Evolutionary conservation across 2,888 invertebrate species (phyloP).

Genomic region (Phortica magna): DNA sequence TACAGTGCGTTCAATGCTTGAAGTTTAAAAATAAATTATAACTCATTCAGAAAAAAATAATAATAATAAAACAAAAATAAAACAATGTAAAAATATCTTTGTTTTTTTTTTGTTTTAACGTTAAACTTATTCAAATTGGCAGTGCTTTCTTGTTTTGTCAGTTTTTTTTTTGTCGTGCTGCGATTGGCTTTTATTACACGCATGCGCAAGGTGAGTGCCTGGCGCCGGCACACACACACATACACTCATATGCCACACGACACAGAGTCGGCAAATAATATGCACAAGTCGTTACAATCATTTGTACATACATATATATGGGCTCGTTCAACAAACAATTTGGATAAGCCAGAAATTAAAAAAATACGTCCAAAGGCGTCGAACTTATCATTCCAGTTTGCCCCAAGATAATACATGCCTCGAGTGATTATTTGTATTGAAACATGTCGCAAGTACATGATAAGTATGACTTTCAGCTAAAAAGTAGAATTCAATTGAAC

Average conservation of each 20-base stretch:
- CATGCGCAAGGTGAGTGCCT: constrained; percentile 47
- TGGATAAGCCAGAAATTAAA: background rate
- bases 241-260: background rate
- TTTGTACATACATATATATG: background rate
- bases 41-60: constrained; percentile 33
- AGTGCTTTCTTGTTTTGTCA: constrained; percentile 9
- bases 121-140: constrained; percentile 49
- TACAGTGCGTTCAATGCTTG: constrained; percentile 39
- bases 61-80: background rate
- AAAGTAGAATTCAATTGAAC: no score
- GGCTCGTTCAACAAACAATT: background rate
- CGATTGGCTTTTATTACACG: constrained; percentile 10
- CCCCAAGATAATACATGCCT: background rate
- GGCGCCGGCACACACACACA: constrained; percentile 45
- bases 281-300: background rate
- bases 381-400: background rate
- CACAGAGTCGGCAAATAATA: constrained; percentile 12
- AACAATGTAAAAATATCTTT: background rate
- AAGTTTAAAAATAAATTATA: constrained; percentile 37
- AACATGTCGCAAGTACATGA: no score
- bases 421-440: background rate
- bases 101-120: background rate
- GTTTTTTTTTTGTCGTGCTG: background rate
- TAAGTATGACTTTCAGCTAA: no score
- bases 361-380: background rate